These are phyloP conservation scores for Aporrectodea caliginosa DNA, from an alignment of 1,140 invertebrate genomes.

Conservation along the genomic window DNA sequence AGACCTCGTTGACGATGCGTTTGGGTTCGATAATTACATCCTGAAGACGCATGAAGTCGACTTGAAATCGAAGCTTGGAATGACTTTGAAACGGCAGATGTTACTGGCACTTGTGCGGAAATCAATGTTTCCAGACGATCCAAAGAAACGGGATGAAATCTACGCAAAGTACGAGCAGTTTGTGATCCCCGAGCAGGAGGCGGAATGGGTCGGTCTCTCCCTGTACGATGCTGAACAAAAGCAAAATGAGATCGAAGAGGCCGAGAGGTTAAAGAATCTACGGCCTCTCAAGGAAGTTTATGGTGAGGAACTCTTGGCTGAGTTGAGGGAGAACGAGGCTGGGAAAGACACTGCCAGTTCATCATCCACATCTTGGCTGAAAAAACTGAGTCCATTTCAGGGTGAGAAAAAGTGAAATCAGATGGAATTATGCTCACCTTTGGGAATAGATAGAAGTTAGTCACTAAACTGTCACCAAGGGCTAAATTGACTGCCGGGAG, in stretches of 20 bases:
- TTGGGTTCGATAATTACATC: constrained; percentile 93
- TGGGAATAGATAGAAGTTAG: too few species aligned
- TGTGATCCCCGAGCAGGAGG: constrained; percentile 64
- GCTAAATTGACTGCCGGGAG: too few species aligned
- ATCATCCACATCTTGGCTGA: not conserved
- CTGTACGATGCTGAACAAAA: constrained; percentile 31
- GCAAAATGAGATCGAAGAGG: constrained; percentile 30
- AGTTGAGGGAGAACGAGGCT: not conserved
- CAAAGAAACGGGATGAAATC: constrained; percentile 69
- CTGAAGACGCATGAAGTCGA: constrained; percentile 85
- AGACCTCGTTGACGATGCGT: constrained; percentile 77
- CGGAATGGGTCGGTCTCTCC: constrained; percentile 32
- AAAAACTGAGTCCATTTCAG: not conserved
- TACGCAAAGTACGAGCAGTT: constrained; percentile 79
- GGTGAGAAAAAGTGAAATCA: not conserved
- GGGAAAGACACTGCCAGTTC: not conserved
- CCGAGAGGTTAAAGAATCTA: not conserved
- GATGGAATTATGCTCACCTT: too few species aligned
- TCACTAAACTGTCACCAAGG: too few species aligned
- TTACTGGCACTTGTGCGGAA: constrained; percentile 68
- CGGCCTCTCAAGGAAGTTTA: constrained; percentile 16
- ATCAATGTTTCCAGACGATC: constrained; percentile 69
- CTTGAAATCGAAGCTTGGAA: constrained; percentile 73
- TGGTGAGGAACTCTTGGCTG: not conserved
- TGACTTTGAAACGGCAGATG: constrained; percentile 79